Evolutionary conservation across 2,888 invertebrate species (phyloP).

Genomic region (Philaethria dido): DNA sequence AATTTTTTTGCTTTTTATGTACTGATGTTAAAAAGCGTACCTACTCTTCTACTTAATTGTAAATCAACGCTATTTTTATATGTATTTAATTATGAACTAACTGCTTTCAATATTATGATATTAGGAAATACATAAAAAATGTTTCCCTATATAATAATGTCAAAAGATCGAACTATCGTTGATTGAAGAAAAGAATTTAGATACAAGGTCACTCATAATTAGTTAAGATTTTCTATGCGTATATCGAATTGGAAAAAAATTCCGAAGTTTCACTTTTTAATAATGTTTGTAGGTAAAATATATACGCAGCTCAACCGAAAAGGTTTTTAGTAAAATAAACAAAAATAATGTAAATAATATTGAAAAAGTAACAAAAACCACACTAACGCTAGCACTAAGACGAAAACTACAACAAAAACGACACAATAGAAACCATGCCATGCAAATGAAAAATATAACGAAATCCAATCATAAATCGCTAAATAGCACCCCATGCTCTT

Average conservation of each 20-base stretch:
- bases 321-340: conserved; percentile 14
- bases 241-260: neutral
- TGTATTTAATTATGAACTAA: no score
- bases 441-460: conserved; percentile 60
- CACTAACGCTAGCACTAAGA: conserved; percentile 65
- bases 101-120: no score
- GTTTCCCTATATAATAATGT: no score
- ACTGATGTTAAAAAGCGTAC: no score
- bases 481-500: conserved; percentile 58
- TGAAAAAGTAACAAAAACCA: conserved; percentile 52
- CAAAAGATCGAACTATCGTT: no score
- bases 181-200: no score
- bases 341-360: conserved; percentile 50
- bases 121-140: no score
- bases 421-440: conserved; percentile 74
- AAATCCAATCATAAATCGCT: conserved; percentile 52
- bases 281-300: conserved; percentile 1
- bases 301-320: neutral
- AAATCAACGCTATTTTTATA: no score
- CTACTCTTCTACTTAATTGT: no score
- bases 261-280: neutral
- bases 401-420: conserved; percentile 59
- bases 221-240: neutral
- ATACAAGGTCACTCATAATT: neutral
- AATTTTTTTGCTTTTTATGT: neutral